A percentile compares a stretch with the other conserved stretches of the same genome.
phyloP scores from a whole-genome alignment of 2,888 invertebrate genomes.

The Macrophya annulata region DNA sequence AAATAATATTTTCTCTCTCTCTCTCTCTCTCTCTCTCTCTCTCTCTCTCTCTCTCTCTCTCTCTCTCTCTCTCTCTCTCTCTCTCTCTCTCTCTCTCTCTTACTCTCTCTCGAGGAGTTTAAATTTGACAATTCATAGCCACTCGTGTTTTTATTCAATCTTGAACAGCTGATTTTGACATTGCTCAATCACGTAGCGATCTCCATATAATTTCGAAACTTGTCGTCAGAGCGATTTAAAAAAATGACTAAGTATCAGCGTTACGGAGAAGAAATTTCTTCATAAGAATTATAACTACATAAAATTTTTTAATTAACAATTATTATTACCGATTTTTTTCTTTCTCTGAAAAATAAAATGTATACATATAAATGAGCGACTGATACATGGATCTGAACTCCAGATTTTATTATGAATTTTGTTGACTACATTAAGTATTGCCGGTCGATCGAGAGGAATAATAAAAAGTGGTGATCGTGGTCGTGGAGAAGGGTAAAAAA shows the following conservation, averaged over 20 bases:
- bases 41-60: too few species aligned
- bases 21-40: too few species aligned
- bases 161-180: constrained; percentile 21
- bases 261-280: not conserved
- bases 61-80: too few species aligned
- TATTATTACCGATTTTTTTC: too few species aligned
- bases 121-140: not conserved
- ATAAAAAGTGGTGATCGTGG: constrained; percentile 5
- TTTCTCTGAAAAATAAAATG: too few species aligned
- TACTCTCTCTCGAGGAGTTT: not conserved
- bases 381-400: not conserved
- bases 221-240: not conserved
- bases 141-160: constrained; percentile 1
- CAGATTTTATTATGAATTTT: not conserved
- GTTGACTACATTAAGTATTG: not conserved
- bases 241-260: not conserved
- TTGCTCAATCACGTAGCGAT: not conserved
- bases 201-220: not conserved
- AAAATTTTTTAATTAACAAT: not conserved
- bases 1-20: constrained; percentile 22
- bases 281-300: not conserved
- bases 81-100: too few species aligned
- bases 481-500: not conserved
- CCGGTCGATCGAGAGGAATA: not conserved
- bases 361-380: too few species aligned